These are phyloP conservation scores for Drosophila neonasuta DNA, from an alignment of 2,888 invertebrate genomes.

Conservation along the genomic window DNA sequence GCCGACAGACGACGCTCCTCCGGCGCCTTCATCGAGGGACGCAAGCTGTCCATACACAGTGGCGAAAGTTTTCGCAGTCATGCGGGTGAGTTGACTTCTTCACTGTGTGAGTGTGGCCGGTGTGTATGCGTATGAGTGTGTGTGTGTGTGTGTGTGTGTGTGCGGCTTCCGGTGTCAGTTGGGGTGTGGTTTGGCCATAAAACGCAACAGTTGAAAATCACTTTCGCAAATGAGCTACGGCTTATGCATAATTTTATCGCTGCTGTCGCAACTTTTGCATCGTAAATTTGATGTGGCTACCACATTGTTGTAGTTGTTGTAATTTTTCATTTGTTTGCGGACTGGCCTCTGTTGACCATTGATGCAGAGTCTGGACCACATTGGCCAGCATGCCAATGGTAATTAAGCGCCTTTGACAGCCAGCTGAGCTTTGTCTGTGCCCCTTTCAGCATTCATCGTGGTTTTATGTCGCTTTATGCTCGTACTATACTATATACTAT, in stretches of 20 bases:
- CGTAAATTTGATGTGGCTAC: slow-evolving; percentile 63
- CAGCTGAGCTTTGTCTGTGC: slow-evolving; percentile 43
- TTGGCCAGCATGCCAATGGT: slow-evolving; percentile 26
- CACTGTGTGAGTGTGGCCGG: not conserved
- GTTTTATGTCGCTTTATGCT: slow-evolving; percentile 34
- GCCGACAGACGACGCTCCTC: slow-evolving; percentile 82
- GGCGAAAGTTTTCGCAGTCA: slow-evolving; percentile 82
- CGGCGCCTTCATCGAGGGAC: slow-evolving; percentile 81
- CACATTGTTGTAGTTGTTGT: slow-evolving; percentile 25
- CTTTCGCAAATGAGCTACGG: slow-evolving; percentile 70
- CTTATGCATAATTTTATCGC: slow-evolving; percentile 72
- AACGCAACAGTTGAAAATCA: slow-evolving; percentile 76
- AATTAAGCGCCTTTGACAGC: slow-evolving; percentile 67
- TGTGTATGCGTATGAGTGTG: not conserved
- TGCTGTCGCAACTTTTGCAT: slow-evolving; percentile 65
- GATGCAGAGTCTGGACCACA: slow-evolving; percentile 13
- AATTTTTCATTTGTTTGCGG: slow-evolving; percentile 9
- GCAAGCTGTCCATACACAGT: slow-evolving; percentile 82
- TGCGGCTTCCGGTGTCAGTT: slow-evolving; percentile 1
- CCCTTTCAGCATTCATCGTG: slow-evolving; percentile 15
- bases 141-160: not conserved
- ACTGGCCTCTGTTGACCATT: slow-evolving; percentile 46
- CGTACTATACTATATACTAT: slow-evolving; percentile 17
- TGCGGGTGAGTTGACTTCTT: slow-evolving; percentile 73
- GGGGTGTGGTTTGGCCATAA: slow-evolving; percentile 32